A percentile compares a stretch with the other conserved stretches of the same genome.
These are phyloP conservation scores for Manduca sexta DNA, from an alignment of 1,140 invertebrate genomes.

Conservation along the genomic window DNA sequence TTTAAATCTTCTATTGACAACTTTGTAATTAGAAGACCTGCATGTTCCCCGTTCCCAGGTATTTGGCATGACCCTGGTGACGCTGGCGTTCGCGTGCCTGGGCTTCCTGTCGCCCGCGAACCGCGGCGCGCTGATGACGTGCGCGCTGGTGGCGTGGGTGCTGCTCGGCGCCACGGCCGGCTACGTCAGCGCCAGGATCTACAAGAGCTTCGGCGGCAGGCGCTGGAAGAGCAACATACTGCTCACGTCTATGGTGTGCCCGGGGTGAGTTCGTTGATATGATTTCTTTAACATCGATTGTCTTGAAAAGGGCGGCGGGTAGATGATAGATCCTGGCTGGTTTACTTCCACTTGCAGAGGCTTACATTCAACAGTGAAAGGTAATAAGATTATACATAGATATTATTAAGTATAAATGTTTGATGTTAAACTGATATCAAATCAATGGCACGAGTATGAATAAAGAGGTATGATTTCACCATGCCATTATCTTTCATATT, in stretches of 20 bases:
- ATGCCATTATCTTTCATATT: too few relatives aligned
- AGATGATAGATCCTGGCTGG: too few relatives aligned
- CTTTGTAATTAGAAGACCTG: conserved; percentile 69
- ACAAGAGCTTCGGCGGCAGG: conserved; percentile 98
- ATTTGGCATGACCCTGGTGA: conserved; percentile 83
- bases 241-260: conserved; percentile 95
- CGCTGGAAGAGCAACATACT: conserved; percentile 99
- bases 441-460: too few relatives aligned
- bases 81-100: conserved; percentile 95
- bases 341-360: too few relatives aligned
- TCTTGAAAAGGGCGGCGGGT: too few relatives aligned
- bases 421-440: too few relatives aligned
- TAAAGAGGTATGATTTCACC: too few relatives aligned
- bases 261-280: conserved; percentile 83
- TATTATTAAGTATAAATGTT: too few relatives aligned
- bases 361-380: too few relatives aligned
- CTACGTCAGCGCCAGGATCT: conserved; percentile 95
- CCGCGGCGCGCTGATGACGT: conserved; percentile 98
- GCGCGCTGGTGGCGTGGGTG: conserved; percentile 95
- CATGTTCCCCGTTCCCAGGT: conserved; percentile 26
- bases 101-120: conserved; percentile 99
- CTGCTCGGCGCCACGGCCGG: conserved; percentile 96
- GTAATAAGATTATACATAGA: too few relatives aligned
- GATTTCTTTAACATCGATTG: too few relatives aligned
- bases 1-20: too few relatives aligned